Percentiles rank a stretch among this genome's conserved stretches.
Conservation (phyloP, 37 sponge, comb jelly and placozoan species). For the Aplysina aerophoba region DNA sequence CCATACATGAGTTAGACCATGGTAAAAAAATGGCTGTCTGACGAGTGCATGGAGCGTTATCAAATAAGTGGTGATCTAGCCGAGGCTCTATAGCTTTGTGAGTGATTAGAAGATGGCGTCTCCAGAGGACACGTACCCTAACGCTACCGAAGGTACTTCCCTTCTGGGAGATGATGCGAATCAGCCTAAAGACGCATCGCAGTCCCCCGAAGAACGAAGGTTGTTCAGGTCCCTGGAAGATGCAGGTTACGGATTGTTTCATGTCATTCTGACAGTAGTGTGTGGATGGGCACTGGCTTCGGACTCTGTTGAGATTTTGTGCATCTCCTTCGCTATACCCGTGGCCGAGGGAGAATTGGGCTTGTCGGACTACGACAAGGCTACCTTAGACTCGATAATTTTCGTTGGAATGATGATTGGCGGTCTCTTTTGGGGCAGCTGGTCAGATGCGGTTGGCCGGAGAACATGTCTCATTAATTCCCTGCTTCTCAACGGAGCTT, state of each 20-base stretch:
- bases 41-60: no score
- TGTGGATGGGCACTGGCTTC: constrained; percentile 75
- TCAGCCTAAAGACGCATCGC: no score
- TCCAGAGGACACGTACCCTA: no score
- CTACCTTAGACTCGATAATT: constrained; percentile 66
- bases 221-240: constrained; percentile 25
- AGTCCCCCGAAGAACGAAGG: background rate
- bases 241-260: constrained; percentile 65
- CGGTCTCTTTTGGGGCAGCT: constrained; percentile 88
- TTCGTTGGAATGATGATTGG: constrained; percentile 93
- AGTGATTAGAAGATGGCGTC: no score
- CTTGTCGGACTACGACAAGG: constrained; percentile 43
- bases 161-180: no score
- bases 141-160: no score
- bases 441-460: constrained; percentile 83
- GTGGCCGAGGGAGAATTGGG: constrained; percentile 34
- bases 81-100: no score
- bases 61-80: no score
- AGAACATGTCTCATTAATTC: constrained; percentile 77
- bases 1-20: no score
- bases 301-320: constrained; percentile 75
- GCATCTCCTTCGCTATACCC: constrained; percentile 62
- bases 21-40: no score
- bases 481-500: constrained; percentile 78
- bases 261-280: constrained; percentile 53